Base-by-base conservation (phyloP, 2,888 invertebrate genomes). In the Lycaena phlaeas region DNA sequence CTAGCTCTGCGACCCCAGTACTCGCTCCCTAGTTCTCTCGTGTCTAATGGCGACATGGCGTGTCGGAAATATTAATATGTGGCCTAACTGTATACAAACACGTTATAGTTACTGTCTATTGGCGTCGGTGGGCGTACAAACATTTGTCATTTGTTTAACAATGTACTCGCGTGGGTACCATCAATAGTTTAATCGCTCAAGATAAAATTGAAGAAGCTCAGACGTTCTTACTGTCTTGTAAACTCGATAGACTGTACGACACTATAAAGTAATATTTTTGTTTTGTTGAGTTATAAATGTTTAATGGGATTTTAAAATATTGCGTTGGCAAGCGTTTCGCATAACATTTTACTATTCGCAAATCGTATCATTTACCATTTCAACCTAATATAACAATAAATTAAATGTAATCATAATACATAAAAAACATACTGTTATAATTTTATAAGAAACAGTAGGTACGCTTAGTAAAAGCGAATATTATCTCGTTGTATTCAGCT, bases 121-220 rank as follows among this genome's bases (percentile, higher is more conserved):
- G 55, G 54, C 52, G 52, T 50, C n/a, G 52, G 76, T 73, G 70
- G 78, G 76, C 64, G 77, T 61, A 60, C 60, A 59, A 63, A 62
- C 73, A 72, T 78, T 78, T 77, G 75, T 79, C 77, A 74, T 73
- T 63, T 61, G 49, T 59, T 67, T 73, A 77, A 79, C 77, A 77
- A 77, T 76, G 67, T 70, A 76, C 71, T 70, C 68, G 72, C 62
- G 74, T 76, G 74, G 76, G 75, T 53, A 55, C 58, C 49, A 68
- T 68, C 60, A 64, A 62, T 68, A 65, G 64, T 64, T 63, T 66
- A 66, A 68, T 65, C 61, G 38, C 36, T 44, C 37, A 44, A 36
- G 17, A 27, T 34, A 39, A 29, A 38, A 27, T 26, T 22, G 28
- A 36, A 31, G 14, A 5, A 44, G 14, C 34, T 31, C 2, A 40